A percentile compares a stretch with the other conserved stretches of the same genome.
Conservation (phyloP, 2,888 invertebrate genomes). For the Girardia tigrina region DNA sequence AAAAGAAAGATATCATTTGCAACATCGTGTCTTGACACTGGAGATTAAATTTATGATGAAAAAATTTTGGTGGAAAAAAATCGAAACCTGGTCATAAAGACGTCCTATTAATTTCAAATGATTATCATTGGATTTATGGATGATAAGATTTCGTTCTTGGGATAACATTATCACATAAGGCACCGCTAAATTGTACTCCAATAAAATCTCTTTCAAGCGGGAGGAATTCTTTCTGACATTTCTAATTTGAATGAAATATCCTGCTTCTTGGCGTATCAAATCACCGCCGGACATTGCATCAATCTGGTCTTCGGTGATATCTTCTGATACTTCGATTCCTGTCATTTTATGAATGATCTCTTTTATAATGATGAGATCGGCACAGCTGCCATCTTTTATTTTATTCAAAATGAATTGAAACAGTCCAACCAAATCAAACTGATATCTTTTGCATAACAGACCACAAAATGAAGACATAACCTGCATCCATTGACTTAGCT, state of each 20-base stretch:
- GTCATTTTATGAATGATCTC: conserved; percentile 99
- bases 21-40: conserved; percentile 95
- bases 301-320: conserved; percentile 84
- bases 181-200: conserved; percentile 73
- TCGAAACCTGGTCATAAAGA: conserved; percentile 57
- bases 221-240: conserved; percentile 88
- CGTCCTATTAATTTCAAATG: conserved; percentile 64
- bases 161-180: conserved; percentile 82
- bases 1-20: conserved; percentile 88
- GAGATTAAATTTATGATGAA: conserved; percentile 44
- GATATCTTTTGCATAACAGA: conserved; percentile 87
- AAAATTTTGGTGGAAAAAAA: conserved; percentile 26
- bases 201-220: conserved; percentile 80
- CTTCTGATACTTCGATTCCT: conserved; percentile 87
- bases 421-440: conserved; percentile 80
- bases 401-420: conserved; percentile 93
- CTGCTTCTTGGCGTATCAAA: conserved; percentile 59
- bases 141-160: conserved; percentile 86
- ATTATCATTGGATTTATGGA: conserved; percentile 55
- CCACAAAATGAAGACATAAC: conserved; percentile 79
- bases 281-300: conserved; percentile 90
- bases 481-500: conserved; percentile 35
- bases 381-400: conserved; percentile 81
- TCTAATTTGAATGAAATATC: conserved; percentile 85
- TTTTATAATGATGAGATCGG: conserved; percentile 68